phyloP scores from a whole-genome alignment of 2,113 vertebrate genomes.

The Bettongia penicillata region DNA sequence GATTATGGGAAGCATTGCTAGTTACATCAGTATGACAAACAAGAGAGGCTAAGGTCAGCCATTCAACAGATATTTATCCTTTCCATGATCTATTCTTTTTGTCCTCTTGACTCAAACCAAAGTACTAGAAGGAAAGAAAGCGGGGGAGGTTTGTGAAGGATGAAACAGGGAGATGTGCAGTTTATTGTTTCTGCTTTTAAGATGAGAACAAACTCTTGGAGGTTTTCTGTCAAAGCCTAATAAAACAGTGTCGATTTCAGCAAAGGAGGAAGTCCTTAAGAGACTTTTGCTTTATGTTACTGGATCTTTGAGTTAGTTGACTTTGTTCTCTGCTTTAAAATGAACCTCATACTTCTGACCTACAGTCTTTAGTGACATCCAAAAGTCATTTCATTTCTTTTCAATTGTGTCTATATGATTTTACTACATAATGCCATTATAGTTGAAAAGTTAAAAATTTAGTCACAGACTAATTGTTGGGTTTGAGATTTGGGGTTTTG shows the following conservation, averaged over 20 bases:
- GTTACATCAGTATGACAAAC: background rate
- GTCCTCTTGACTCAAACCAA: background rate
- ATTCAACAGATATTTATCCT: background rate
- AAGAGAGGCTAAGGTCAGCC: background rate
- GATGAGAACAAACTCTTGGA: background rate
- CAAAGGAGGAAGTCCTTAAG: background rate
- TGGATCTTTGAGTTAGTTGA: background rate
- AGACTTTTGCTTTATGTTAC: background rate
- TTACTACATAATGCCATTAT: background rate
- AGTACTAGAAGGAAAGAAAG: background rate
- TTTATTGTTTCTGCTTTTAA: background rate
- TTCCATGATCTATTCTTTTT: background rate
- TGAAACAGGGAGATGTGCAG: background rate
- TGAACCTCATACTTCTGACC: constrained; percentile 1
- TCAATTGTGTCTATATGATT: background rate
- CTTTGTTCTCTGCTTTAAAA: constrained; percentile 32
- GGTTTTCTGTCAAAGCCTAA: background rate
- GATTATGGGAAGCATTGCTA: background rate
- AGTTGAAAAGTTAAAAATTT: background rate
- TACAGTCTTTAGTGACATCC: background rate
- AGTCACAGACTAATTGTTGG: background rate
- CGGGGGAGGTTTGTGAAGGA: background rate
- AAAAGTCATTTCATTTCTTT: background rate
- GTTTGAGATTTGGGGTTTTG: background rate
- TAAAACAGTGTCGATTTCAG: background rate